Evolutionary conservation across 1,140 invertebrate species (phyloP).

Genomic region (Procambarus clarkii): DNA sequence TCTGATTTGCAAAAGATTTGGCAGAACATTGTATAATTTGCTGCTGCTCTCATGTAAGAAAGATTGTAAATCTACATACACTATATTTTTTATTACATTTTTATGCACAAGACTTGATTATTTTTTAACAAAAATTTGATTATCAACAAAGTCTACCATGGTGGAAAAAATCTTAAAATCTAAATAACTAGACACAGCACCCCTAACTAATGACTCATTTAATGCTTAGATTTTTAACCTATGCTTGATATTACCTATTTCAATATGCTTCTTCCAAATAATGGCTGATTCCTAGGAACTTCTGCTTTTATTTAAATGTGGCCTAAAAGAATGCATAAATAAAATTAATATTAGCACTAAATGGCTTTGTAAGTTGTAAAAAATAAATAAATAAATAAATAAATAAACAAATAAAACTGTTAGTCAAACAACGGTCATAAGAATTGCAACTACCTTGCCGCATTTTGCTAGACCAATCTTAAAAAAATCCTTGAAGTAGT

Average conservation of each 20-base stretch:
- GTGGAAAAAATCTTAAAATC: conserved; percentile 41
- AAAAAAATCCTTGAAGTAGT: not conserved
- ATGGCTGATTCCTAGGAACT: conserved; percentile 45
- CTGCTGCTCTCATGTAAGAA: conserved; percentile 56
- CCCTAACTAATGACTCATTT: conserved; percentile 47
- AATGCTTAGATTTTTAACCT: conserved; percentile 53
- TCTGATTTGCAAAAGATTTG: conserved; percentile 26
- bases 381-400: not conserved
- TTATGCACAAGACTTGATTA: conserved; percentile 51
- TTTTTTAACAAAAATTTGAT: conserved; percentile 46
- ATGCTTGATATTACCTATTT: conserved; percentile 12
- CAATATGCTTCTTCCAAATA: conserved; percentile 20
- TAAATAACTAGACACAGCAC: conserved; percentile 61
- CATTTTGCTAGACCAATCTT: not conserved
- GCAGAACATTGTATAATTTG: conserved; percentile 38
- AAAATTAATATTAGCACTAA: not conserved
- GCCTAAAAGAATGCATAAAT: conserved; percentile 31
- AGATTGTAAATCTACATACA: conserved; percentile 59
- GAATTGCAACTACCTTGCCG: not conserved
- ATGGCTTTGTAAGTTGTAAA: not conserved
- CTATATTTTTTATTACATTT: conserved; percentile 33
- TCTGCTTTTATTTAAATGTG: conserved; percentile 23
- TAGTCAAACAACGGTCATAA: not conserved
- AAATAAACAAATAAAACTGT: not conserved
- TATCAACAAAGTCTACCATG: conserved; percentile 46